Evolutionary conservation across 2,888 invertebrate genomes (phyloP), one percentile per base, ranked within the genome.

Genomic region (Sinelater perroti): DNA sequence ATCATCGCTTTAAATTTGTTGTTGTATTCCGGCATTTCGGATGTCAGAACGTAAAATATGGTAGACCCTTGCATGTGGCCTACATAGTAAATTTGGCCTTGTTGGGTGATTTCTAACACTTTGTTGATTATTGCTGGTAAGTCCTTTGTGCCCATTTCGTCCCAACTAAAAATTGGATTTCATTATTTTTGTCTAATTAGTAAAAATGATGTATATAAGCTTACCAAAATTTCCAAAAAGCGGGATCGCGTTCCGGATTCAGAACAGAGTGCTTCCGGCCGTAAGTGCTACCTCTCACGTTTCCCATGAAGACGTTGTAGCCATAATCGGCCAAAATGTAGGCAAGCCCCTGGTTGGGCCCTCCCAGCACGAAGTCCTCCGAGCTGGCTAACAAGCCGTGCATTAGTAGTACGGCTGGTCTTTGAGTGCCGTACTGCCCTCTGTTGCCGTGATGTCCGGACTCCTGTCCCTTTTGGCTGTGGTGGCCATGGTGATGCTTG

Each of bases 361-460:
- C 87, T 46, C 86, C 79, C 6, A 88, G 75, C 1, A 93, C 79
- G 88, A 89, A 93, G 71, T 88, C 87, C 0, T 87, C 85, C 0
- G 90, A 88, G 66, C 87, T 87, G 11, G 85, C 84, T 0, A 90
- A 77, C 1, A 94, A 76, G 0, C 94, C 94, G 70, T 92, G 93
- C 70, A 91, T 90, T 26, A 93, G 73, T 51, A 91, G 78, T 56
- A 85, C 87, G 8, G 82, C 89, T 65, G 68, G 80, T 67, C 65
- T 68, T 62, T 74, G 70, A 36, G 60, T 1, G 8, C 33, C 14
- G 4, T 13, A 70, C 20, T 60, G 35, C 8, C 45, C 40, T 1
- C 5, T 11, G 26, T 13, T 44, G 6, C 6, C 11, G 17, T 10
- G 7, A 6, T 18, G 8, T 8, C 14, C 6, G 5, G 6, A 24